Evolutionary conservation across 2,113 vertebrate species (phyloP), one percentile per base, ranked within the genome.

Genomic region (Ciconia maguari): DNA sequence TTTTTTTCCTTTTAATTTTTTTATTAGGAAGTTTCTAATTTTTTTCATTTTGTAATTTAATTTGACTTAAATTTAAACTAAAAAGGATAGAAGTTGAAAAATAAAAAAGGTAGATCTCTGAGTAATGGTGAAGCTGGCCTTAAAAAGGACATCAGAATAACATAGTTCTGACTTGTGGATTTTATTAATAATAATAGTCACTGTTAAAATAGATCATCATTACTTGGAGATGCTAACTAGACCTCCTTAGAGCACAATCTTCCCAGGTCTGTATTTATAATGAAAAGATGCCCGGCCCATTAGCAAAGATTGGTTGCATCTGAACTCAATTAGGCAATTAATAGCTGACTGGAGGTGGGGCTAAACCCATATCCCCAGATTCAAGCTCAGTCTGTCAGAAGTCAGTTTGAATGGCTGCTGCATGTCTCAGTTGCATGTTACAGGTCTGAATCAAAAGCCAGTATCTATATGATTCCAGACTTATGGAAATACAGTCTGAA

Each of bases 391-490:
- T 16, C 36, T 61, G 1, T 29, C 27, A 42, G 46, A 51, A 80
- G 38, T 38, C 24, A 22, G 1, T 34, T 2, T 70, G 49, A 41
- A 24, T 2, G 38, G 36, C 21, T 82, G 90, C 24, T 69, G 41
- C 0, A 0, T 1, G 6, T 21, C 46, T 90, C n/a, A 30, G 46
- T 2, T 66, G 25, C 6, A 3, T 2, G 25, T 64, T 76, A 14
- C 7, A 24, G 29, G 17, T 27, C 49, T n/a, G 41, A 60, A 14
- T 78, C 34, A 57, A 72, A 75, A 81, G 6, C 30, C 27, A 10
- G 13, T 7, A 21, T 29, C 38, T 62, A 7, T 7, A 2, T 46
- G 78, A 26, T 18, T 90, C 54, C 62, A 87, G 64, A 9, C 26
- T 48, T 3, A 19, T 68, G 13, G 70, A 80, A 79, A 79, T 32